Evolutionary conservation across 2,113 vertebrate genomes (phyloP).

Genomic region (Chionis minor): DNA sequence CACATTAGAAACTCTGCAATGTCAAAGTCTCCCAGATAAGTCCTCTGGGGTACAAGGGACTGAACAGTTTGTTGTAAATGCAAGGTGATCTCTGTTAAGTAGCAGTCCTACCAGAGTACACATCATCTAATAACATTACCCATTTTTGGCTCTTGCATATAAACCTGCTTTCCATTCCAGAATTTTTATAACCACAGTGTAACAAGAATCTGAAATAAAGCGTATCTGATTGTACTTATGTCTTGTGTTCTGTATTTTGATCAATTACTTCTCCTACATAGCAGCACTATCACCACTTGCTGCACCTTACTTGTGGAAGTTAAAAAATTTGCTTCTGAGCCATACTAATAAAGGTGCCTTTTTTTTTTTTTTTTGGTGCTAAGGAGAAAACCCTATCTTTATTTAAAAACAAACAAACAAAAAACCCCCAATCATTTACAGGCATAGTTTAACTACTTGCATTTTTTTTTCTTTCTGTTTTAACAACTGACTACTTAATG

Average conservation of each 20-base stretch:
- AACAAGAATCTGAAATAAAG: conserved; percentile 71
- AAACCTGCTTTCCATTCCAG: conserved; percentile 12
- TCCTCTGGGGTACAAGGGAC: neutral
- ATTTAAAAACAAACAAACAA: neutral
- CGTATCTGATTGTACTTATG: neutral
- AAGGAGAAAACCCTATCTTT: neutral
- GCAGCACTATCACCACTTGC: neutral
- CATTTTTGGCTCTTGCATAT: neutral
- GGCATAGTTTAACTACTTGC: neutral
- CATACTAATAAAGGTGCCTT: neutral
- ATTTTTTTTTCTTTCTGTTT: neutral
- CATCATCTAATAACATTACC: neutral
- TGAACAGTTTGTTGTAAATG: neutral
- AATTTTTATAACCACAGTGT: conserved; percentile 25
- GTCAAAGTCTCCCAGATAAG: neutral
- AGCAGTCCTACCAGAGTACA: neutral
- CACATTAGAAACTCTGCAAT: neutral
- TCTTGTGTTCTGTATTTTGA: neutral
- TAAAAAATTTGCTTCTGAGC: neutral
- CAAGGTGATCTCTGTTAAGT: neutral
- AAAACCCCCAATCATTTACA: neutral
- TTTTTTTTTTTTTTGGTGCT: neutral
- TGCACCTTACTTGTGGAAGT: neutral
- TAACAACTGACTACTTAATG: neutral
- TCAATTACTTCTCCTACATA: neutral